Conservation (phyloP, 2,888 invertebrate genomes). For the Anarsia innoxiella region DNA sequence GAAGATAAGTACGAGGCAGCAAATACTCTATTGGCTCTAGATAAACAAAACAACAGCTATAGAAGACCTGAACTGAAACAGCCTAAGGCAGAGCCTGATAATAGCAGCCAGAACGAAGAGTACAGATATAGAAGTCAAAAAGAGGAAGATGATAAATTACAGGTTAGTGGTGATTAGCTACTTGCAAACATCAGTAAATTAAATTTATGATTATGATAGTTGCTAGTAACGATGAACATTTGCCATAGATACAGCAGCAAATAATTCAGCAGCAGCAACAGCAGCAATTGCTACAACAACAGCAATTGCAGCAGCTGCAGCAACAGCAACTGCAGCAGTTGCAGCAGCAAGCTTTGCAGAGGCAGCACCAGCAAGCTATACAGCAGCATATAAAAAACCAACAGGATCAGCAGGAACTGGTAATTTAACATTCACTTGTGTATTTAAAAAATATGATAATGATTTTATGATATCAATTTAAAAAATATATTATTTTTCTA, state of each 20-base stretch:
- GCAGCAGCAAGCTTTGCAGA: conserved; percentile 52
- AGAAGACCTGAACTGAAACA: conserved; percentile 59
- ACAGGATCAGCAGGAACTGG: conserved; percentile 69
- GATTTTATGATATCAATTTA: no score
- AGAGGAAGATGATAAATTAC: conserved; percentile 66
- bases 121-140: conserved; percentile 60
- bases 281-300: conserved; percentile 36
- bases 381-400: conserved; percentile 77
- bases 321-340: conserved; percentile 47
- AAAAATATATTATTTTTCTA: no score
- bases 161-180: no score
- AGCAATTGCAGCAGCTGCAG: conserved; percentile 43
- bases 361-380: conserved; percentile 70
- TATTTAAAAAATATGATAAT: conserved; percentile 26
- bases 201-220: no score
- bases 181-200: no score
- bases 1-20: conserved; percentile 85
- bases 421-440: no score
- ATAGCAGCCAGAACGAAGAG: conserved; percentile 47
- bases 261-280: conserved; percentile 44
- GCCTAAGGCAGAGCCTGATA: conserved; percentile 55
- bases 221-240: no score
- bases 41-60: conserved; percentile 74
- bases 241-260: conserved; percentile 54
- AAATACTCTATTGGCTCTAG: conserved; percentile 77